These are phyloP conservation scores for Manis javanica DNA, from an alignment of 2,797 vertebrate species.

Conservation along the genomic window DNA sequence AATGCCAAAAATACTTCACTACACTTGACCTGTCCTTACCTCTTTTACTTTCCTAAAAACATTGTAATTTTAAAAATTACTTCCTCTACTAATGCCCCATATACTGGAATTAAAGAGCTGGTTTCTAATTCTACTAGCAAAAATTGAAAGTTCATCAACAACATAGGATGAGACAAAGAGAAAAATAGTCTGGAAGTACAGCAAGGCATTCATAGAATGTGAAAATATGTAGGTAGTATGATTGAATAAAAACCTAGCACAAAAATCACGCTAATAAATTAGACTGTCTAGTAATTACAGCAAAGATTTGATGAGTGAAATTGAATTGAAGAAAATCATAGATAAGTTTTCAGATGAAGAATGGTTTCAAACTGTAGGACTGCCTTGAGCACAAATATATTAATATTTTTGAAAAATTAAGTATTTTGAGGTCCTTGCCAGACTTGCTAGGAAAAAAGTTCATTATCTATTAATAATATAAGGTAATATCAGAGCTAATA, in stretches of 20 bases:
- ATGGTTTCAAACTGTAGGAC: background rate
- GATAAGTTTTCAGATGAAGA: background rate
- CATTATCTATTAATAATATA: background rate
- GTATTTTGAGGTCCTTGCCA: background rate
- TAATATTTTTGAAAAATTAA: background rate
- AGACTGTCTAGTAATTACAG: background rate
- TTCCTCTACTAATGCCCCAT: background rate
- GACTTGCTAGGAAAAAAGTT: background rate
- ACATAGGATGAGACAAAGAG: background rate
- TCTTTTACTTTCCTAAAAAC: background rate
- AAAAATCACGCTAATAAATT: background rate
- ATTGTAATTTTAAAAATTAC: background rate
- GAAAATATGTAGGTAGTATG: background rate
- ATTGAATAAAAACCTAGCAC: background rate
- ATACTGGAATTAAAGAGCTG: background rate
- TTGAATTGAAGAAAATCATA: background rate
- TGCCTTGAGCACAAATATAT: background rate
- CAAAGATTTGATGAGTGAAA: background rate
- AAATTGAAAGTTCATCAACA: background rate
- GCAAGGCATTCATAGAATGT: background rate
- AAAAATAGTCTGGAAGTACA: background rate
- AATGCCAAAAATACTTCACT: background rate
- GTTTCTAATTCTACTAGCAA: background rate
- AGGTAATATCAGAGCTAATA: background rate
- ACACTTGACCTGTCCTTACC: background rate